Conservation (phyloP, 2,113 vertebrate genomes). For the Sceloporus undulatus region DNA sequence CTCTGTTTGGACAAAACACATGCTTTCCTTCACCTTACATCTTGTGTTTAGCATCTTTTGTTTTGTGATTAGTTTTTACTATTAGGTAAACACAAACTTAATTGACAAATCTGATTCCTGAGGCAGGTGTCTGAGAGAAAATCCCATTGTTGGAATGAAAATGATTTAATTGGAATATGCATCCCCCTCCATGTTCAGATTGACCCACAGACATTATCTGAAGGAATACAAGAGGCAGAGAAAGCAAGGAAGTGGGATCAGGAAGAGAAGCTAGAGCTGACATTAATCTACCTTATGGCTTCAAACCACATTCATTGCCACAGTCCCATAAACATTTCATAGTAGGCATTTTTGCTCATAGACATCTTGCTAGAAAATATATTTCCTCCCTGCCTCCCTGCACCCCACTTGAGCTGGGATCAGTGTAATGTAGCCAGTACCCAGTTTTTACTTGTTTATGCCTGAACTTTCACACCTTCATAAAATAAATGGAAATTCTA, state of each 20-base stretch:
- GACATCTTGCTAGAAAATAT: background rate
- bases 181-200: too few relatives aligned
- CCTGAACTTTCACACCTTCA: background rate
- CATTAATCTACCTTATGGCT: background rate
- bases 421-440: background rate
- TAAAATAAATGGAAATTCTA: background rate
- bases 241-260: background rate
- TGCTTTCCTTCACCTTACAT: too few relatives aligned
- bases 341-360: background rate
- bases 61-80: too few relatives aligned
- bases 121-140: too few relatives aligned
- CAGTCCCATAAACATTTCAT: background rate
- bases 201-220: background rate
- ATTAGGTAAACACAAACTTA: too few relatives aligned
- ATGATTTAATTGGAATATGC: too few relatives aligned
- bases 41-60: too few relatives aligned
- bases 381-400: background rate
- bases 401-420: background rate
- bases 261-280: background rate
- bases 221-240: background rate
- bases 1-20: too few relatives aligned
- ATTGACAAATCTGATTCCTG: too few relatives aligned
- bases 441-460: background rate
- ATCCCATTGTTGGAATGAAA: too few relatives aligned
- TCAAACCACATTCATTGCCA: background rate